Conservation (phyloP, 92 coral and sea anemone genomes). For the Blastomussa wellsi region DNA sequence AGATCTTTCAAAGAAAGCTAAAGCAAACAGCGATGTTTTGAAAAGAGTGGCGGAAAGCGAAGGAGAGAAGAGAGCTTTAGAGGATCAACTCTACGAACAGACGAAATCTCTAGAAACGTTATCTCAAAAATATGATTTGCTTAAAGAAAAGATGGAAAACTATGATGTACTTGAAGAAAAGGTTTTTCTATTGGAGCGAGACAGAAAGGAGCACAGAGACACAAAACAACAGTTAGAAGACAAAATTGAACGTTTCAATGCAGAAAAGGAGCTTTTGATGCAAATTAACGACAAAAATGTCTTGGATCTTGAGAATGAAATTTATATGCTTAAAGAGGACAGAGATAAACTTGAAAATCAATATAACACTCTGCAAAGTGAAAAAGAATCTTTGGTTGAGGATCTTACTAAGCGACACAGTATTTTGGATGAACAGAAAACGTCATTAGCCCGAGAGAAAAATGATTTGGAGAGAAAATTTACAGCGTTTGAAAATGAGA, state of each 20-base stretch:
- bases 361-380: constrained; percentile 41
- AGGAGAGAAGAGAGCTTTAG: constrained; percentile 68
- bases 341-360: constrained; percentile 49
- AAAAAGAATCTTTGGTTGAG: constrained; percentile 62
- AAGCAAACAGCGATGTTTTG: constrained; percentile 71
- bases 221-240: constrained; percentile 57
- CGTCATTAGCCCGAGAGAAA: constrained; percentile 49
- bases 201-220: constrained; percentile 61
- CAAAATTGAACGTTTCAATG: constrained; percentile 30
- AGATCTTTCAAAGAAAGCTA: constrained; percentile 61
- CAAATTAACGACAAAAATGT: constrained; percentile 29
- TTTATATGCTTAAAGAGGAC: constrained; percentile 46
- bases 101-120: constrained; percentile 52
- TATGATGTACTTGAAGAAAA: constrained; percentile 89
- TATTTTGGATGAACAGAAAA: constrained; percentile 64
- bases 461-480: constrained; percentile 57
- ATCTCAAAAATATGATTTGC: constrained; percentile 60
- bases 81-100: constrained; percentile 66
- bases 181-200: constrained; percentile 78
- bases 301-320: constrained; percentile 34
- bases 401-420: constrained; percentile 65
- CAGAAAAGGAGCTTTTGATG: constrained; percentile 20
- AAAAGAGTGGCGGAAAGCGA: constrained; percentile 70
- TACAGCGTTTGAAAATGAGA: constrained; percentile 32
- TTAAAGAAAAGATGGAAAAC: constrained; percentile 70